Evolutionary conservation across 2,113 vertebrate genomes (phyloP), one percentile per base, ranked within the genome.

Genomic region (Oxyruncus cristatus): DNA sequence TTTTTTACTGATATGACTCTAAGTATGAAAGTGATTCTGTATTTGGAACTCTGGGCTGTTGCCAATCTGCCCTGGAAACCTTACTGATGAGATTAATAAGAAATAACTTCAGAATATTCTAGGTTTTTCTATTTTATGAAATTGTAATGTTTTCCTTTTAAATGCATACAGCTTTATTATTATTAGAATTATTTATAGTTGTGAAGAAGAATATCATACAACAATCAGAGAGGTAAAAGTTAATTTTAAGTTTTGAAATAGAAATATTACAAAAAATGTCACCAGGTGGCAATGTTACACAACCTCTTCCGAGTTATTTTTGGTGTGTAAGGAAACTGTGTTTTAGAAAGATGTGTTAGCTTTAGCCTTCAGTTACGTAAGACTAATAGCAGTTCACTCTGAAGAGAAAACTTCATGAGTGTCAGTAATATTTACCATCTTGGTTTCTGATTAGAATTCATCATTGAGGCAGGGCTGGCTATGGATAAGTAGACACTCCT

Each of bases 251-350:
- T 75, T 95, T 90, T 59, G 12, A 70, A 88, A 62, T n/a, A 50
- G 50, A 85, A 80, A 50, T 88, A 37, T 50, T 92, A 86, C 32
- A 11, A 33, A 78, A 89, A n/a, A 10, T 46, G 56, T 93, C 95
- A 84, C 78, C 63, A 93, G 95, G 68, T 91, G 95, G 94, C 92
- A 94, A 88, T 90, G 42, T 95, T 77, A 77, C 55, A 94, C 68
- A 96, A 84, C 61, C 44, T 63, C 85, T 91, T 53, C 53, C 39
- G 59, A 46, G 33, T 67, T 76, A 42, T 35, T 89, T 65, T 63
- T 30, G 5, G 4, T 12, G 4, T 30, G 3, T 37, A 20, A 85
- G n/a, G 5, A 50, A 84, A 67, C 14, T 35, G 3, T 1, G 1
- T 49, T 91, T 82, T 52, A 52, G 30, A 59, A 87, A 80, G 30